A percentile compares a stretch with the other conserved stretches of the same genome.
Conservation (phyloP, 2,797 vertebrate species). For the Sebastiscus tertius region DNA sequence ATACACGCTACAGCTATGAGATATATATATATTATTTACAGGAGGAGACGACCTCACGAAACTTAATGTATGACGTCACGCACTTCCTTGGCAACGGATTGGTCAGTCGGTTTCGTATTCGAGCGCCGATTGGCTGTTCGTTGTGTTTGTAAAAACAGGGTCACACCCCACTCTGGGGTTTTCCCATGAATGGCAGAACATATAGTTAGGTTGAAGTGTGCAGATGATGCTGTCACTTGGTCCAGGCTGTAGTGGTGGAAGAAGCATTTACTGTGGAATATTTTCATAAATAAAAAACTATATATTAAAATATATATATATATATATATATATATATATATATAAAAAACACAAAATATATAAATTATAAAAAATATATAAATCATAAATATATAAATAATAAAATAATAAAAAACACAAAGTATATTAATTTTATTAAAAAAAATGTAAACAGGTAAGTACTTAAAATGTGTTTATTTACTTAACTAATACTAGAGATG, state of each 20-base stretch:
- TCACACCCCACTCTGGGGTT: constrained; percentile 69
- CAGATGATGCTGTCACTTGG: constrained; percentile 6
- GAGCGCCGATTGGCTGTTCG: constrained; percentile 65
- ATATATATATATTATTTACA: constrained; percentile 80
- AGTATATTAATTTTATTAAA: no score
- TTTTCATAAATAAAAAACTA: not conserved
- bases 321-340: no score
- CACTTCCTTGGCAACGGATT: constrained; percentile 34
- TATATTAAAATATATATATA: no score
- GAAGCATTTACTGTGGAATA: not conserved
- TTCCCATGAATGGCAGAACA: constrained; percentile 70
- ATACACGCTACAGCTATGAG: constrained; percentile 42
- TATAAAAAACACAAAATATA: no score
- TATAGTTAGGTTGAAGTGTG: constrained; percentile 73
- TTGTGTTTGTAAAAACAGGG: constrained; percentile 21
- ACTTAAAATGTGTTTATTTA: not conserved
- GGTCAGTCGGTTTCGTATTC: not conserved
- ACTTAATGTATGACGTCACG: constrained; percentile 29
- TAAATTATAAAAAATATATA: no score
- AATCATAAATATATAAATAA: not conserved
- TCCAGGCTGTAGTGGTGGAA: not conserved
- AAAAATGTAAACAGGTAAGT: not conserved
- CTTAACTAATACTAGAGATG: not conserved
- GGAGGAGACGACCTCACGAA: constrained; percentile 69
- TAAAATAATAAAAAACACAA: not conserved